Percentiles rank a stretch among this genome's conserved stretches.
phyloP scores from a whole-genome alignment of 2,888 invertebrate genomes.

The Homarus gammarus region DNA sequence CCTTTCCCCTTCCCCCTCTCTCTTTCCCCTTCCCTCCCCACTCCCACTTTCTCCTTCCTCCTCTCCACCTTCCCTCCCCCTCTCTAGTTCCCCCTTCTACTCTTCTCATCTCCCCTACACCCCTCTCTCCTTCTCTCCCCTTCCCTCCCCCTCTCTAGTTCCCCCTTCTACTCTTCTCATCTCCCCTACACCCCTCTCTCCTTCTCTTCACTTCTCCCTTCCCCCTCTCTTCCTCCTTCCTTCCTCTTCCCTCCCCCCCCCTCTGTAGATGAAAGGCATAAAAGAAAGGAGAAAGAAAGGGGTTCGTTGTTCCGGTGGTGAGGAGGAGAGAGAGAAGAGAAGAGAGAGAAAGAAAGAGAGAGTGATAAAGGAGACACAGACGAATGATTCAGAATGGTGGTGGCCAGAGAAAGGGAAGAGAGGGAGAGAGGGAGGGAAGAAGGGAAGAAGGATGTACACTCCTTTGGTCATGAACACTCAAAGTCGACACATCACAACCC shows the following conservation, averaged over 20 bases:
- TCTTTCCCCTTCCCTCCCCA: neutral
- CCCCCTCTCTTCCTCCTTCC: neutral
- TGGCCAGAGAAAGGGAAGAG: neutral
- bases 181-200: too few species aligned
- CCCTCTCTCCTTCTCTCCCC: conserved; percentile 4
- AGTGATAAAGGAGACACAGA: neutral
- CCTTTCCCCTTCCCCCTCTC: too few species aligned
- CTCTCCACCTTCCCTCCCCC: neutral
- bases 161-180: neutral
- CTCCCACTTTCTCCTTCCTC: neutral
- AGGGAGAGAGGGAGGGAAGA: neutral
- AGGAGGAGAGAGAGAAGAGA: neutral
- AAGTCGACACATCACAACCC: too few species aligned
- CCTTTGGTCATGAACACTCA: too few species aligned
- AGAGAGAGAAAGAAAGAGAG: neutral
- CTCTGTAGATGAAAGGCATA: neutral
- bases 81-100: neutral
- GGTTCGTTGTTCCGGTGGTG: too few species aligned
- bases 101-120: neutral
- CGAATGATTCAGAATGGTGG: too few species aligned
- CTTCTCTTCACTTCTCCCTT: too few species aligned
- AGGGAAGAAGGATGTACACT: too few species aligned
- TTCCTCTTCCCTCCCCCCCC: neutral
- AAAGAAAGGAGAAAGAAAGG: neutral
- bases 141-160: neutral